These are phyloP conservation scores for Chironomus tepperi DNA, from an alignment of 1,140 invertebrate species.

Conservation along the genomic window DNA sequence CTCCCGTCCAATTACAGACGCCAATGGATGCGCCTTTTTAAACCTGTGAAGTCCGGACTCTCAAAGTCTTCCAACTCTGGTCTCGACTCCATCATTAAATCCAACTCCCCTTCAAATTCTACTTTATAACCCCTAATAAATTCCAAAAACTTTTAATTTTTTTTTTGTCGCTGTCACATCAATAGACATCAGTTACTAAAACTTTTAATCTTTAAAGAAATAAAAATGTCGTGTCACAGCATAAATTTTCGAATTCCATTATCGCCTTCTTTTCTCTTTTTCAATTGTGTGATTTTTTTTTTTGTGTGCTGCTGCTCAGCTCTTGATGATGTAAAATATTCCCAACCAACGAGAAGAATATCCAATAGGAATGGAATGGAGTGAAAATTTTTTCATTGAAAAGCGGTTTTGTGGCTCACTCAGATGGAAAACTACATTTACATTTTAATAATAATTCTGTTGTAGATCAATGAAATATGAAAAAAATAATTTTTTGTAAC, in stretches of 20 bases:
- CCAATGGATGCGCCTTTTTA: too few relatives aligned
- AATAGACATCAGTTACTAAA: neutral
- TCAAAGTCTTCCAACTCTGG: too few relatives aligned
- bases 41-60: too few relatives aligned
- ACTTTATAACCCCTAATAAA: too few relatives aligned
- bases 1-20: too few relatives aligned
- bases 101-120: too few relatives aligned
- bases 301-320: too few relatives aligned
- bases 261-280: neutral
- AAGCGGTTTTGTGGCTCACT: constrained; percentile 1
- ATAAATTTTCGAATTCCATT: constrained; percentile 2
- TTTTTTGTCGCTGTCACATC: too few relatives aligned
- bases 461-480: neutral
- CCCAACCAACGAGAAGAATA: too few relatives aligned
- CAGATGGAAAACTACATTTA: constrained; percentile 13
- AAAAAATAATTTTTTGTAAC: neutral
- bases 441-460: constrained; percentile 9
- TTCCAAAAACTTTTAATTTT: too few relatives aligned
- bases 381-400: neutral
- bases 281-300: neutral
- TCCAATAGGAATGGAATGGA: neutral
- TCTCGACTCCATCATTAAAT: too few relatives aligned
- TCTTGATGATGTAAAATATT: too few relatives aligned
- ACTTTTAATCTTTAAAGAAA: neutral
- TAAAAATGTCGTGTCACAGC: constrained; percentile 7